A percentile compares a stretch with the other conserved stretches of the same genome.
Conservation (phyloP, 2,888 invertebrate species). For the Flexamia atlantica region DNA sequence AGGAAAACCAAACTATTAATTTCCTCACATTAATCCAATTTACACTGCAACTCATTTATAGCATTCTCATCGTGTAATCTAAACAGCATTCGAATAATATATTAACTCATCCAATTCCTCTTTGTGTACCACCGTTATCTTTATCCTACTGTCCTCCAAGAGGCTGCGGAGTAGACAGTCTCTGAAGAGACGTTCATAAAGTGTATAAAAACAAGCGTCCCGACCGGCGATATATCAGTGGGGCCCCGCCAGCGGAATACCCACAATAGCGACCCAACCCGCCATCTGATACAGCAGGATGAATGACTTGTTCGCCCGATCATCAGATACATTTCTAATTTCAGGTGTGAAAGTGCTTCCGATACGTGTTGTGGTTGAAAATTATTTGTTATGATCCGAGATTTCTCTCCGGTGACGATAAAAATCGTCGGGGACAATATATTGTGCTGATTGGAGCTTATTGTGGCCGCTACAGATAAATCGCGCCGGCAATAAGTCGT, state of each 20-base stretch:
- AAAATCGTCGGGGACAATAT: conserved; percentile 42
- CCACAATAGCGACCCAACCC: neutral
- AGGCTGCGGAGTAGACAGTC: neutral
- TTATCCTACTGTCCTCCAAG: no score
- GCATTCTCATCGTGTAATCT: no score
- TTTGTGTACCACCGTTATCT: no score
- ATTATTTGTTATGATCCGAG: conserved; percentile 51
- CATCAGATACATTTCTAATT: conserved; percentile 40
- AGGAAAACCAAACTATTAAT: no score
- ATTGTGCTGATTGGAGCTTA: conserved; percentile 46
- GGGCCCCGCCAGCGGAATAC: conserved; percentile 15
- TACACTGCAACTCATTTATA: no score
- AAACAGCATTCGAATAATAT: no score
- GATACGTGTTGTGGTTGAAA: conserved; percentile 41
- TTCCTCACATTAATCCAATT: no score
- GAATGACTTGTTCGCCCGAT: conserved; percentile 40
- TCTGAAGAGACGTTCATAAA: neutral
- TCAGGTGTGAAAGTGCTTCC: conserved; percentile 44
- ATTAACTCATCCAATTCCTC: no score
- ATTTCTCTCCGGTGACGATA: conserved; percentile 35
- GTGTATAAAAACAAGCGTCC: neutral
- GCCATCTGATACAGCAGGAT: conserved; percentile 14
- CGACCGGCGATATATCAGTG: conserved; percentile 4
- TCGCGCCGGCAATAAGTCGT: conserved; percentile 20
- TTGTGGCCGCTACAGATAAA: conserved; percentile 37